Conservation (phyloP, 2,113 vertebrate species). For the Motacilla tschutschensis region DNA sequence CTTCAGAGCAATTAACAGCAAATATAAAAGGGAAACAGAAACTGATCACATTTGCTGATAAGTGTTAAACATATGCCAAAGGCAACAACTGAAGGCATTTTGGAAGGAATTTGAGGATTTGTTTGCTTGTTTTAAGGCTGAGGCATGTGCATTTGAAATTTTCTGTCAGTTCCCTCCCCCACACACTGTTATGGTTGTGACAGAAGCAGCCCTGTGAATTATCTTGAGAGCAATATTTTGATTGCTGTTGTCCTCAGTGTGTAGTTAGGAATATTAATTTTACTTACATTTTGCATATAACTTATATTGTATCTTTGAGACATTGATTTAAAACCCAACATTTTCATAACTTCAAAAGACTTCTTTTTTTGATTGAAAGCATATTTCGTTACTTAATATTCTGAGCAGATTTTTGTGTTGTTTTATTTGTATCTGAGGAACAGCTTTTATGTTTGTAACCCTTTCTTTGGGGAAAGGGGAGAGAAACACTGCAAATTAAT, state of each 20-base stretch:
- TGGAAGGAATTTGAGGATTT: background rate
- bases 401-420: background rate
- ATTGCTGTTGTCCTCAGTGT: background rate
- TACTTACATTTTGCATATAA: background rate
- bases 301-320: background rate
- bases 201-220: background rate
- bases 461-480: background rate
- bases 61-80: background rate
- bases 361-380: background rate
- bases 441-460: background rate
- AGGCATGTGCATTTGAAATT: background rate
- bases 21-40: background rate
- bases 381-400: background rate
- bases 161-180: background rate
- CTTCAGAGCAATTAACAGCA: background rate
- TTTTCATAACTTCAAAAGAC: background rate
- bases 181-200: background rate
- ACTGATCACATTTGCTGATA: conserved; percentile 3
- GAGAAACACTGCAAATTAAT: background rate
- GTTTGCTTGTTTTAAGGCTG: background rate
- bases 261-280: background rate
- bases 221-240: background rate
- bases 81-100: background rate
- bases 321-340: background rate
- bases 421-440: background rate